phyloP scores from a whole-genome alignment of 2,888 invertebrate genomes.

The Xanthorhoe spadicearia region DNA sequence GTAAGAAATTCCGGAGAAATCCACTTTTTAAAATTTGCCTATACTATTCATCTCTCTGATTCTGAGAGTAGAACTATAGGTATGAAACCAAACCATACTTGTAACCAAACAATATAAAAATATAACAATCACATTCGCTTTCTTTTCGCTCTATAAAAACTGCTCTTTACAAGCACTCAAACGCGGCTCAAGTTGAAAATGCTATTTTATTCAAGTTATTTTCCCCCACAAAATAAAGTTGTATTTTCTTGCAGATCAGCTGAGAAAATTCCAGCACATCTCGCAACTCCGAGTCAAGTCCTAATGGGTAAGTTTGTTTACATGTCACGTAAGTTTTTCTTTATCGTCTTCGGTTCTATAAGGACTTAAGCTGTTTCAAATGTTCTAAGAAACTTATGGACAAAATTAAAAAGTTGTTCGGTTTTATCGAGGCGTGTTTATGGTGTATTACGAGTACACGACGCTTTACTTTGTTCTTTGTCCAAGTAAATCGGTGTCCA shows the following conservation, averaged over 20 bases:
- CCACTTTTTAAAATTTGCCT: too few species aligned
- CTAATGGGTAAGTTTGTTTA: slow-evolving; percentile 51
- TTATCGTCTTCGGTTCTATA: slow-evolving; percentile 3
- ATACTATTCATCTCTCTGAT: too few species aligned
- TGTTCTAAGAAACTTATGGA: not conserved
- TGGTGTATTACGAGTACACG: too few species aligned
- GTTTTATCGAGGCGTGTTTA: not conserved
- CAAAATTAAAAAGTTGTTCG: slow-evolving; percentile 2
- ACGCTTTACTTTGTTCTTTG: not conserved
- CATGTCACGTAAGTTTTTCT: slow-evolving; percentile 11
- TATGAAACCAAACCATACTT: not conserved
- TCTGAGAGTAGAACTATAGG: too few species aligned
- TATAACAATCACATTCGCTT: not conserved
- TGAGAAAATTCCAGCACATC: slow-evolving; percentile 21
- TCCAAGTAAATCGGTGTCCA: not conserved
- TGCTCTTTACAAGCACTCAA: not conserved
- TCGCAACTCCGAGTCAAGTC: slow-evolving; percentile 29
- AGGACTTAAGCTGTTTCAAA: slow-evolving; percentile 9
- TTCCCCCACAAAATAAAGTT: slow-evolving; percentile 5
- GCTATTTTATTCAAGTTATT: not conserved
- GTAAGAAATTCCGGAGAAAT: too few species aligned
- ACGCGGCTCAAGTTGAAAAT: not conserved
- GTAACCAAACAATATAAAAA: not conserved
- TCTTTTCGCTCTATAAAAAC: not conserved
- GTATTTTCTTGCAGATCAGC: slow-evolving; percentile 50